Evolutionary conservation across 2,888 invertebrate genomes (phyloP).

Genomic region (Cephus pygmeus): DNA sequence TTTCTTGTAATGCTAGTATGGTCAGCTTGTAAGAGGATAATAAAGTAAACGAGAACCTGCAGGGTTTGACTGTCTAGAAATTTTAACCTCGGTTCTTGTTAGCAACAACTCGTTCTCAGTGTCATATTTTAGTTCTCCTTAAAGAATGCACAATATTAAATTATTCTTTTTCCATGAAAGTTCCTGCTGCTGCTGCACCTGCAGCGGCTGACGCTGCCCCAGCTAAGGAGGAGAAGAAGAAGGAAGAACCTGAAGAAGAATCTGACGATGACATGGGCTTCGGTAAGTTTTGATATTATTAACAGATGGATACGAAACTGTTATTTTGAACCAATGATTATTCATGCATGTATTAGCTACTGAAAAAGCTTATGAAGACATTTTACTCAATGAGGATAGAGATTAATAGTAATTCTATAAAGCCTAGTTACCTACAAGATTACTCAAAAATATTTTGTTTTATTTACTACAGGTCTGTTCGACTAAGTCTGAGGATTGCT

Average conservation of each 20-base stretch:
- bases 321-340: constrained; percentile 66
- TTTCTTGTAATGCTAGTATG: constrained; percentile 36
- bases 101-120: constrained; percentile 10
- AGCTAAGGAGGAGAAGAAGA: constrained; percentile 81
- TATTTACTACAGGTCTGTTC: constrained; percentile 77
- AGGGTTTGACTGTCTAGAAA: constrained; percentile 29
- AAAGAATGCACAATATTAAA: neutral
- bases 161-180: neutral
- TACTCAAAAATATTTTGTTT: constrained; percentile 42
- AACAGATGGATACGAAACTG: constrained; percentile 22
- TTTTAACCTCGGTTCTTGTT: constrained; percentile 21
- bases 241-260: constrained; percentile 83
- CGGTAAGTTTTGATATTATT: constrained; percentile 69
- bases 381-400: constrained; percentile 44
- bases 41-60: constrained; percentile 42
- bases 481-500: constrained; percentile 69
- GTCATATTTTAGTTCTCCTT: neutral
- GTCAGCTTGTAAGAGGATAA: constrained; percentile 59
- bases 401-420: constrained; percentile 19
- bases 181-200: constrained; percentile 69
- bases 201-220: constrained; percentile 72
- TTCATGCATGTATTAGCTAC: constrained; percentile 73
- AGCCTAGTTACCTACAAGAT: constrained; percentile 15
- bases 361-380: constrained; percentile 56
- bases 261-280: constrained; percentile 96